Evolutionary conservation across 2,888 invertebrate genomes (phyloP), one percentile per base, ranked within the genome.

Genomic region (Xestia sexstrigata): DNA sequence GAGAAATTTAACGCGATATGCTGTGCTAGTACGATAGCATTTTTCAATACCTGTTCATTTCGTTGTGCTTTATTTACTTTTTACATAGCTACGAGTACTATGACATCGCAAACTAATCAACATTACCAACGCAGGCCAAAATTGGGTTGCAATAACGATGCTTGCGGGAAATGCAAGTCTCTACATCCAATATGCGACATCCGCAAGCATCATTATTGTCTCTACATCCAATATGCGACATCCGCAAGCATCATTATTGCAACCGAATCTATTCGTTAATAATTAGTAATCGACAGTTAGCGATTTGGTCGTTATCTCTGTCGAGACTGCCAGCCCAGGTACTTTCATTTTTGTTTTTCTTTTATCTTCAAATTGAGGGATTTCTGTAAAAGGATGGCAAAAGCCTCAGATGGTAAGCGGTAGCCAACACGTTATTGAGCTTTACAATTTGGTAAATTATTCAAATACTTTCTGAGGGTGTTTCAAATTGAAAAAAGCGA

Each of bases 391-490:
- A 68, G 39, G 42, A 58, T 23, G 45, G 23, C 52, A 45, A 70
- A 68, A 26, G 30, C 58, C 74, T 63, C 67, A 68, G 74, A 55
- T 84, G 67, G 67, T 49, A 74, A 30, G 52, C 80, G 68, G 39
- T 47, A 47, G 63, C 26, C 49, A 30, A 65, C 65, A 68, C 42
- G n/a, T 70, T 68, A 82, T 71, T 65, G 71, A 70, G 47, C 62
- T 72, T 80, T 69, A 58, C 69, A 65, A 72, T 71, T 74, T 70
- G 13, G 26, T 72, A 62, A 75, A 66, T 75, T 72, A 75, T 74
- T 72, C 60, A 35, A 52, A 70, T 42, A 71, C 47, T 73, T 70
- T 42, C 47, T 2, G 3, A 66, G 49, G 45, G 49, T 62, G 15
- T 52, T 47, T 20, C 72, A 73, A 79, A 74, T 63, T 79, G 84